Conservation (phyloP, 2,888 invertebrate species). For the Invenusta paracnida region DNA sequence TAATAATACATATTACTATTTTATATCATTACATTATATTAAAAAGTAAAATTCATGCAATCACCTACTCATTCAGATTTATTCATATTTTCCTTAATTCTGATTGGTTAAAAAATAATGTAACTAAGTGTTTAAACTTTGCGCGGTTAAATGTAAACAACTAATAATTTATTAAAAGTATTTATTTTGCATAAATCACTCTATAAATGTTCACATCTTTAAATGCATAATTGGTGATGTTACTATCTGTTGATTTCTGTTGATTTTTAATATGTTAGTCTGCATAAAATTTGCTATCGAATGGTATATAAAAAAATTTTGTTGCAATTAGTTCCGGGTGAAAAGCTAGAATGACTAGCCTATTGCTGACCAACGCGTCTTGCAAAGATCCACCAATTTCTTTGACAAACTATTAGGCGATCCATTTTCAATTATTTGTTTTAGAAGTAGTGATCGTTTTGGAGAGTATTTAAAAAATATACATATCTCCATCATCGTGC, state of each 20-base stretch:
- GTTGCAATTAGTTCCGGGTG: background rate
- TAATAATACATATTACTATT: too few species aligned
- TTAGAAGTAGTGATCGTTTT: too few species aligned
- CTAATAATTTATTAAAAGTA: background rate
- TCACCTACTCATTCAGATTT: background rate
- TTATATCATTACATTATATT: too few species aligned
- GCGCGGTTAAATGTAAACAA: background rate
- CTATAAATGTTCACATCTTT: background rate
- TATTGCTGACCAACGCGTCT: too few species aligned
- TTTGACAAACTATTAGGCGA: too few species aligned
- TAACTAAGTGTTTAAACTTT: background rate
- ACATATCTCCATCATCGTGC: too few species aligned
- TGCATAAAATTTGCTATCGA: constrained; percentile 9
- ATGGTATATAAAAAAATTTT: background rate
- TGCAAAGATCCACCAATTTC: too few species aligned
- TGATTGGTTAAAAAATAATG: background rate
- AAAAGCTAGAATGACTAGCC: background rate
- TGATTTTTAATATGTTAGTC: constrained; percentile 1
- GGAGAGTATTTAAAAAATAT: too few species aligned
- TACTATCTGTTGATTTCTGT: background rate
- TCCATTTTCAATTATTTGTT: too few species aligned
- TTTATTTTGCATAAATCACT: background rate
- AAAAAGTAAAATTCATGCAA: background rate
- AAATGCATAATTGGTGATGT: background rate
- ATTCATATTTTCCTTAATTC: background rate